phyloP scores from a whole-genome alignment of 1,140 invertebrate genomes.

The Procambarus virginalis region DNA sequence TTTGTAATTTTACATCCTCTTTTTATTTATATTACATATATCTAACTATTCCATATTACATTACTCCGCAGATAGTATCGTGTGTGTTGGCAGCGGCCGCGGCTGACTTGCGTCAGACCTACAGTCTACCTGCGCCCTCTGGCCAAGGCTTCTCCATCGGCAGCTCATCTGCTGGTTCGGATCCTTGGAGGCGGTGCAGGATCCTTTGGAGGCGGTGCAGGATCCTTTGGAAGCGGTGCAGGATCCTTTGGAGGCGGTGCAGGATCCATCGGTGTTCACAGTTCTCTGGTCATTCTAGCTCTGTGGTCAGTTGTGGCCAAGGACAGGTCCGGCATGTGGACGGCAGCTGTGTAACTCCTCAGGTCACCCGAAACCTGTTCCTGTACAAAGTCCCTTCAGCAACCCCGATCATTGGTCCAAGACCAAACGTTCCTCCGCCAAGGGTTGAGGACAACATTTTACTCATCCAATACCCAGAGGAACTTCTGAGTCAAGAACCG shows the following conservation, averaged over 20 bases:
- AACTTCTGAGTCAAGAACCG: not conserved
- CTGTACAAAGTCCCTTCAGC: constrained; percentile 7
- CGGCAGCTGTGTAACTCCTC: constrained; percentile 27
- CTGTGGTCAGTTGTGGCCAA: not conserved
- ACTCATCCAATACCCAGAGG: constrained; percentile 30
- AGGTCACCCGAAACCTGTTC: constrained; percentile 31
- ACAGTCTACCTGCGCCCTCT: not conserved
- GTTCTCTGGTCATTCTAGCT: no score
- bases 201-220: not conserved
- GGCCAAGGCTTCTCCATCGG: not conserved
- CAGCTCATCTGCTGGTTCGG: not conserved
- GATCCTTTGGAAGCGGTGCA: not conserved
- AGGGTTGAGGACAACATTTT: constrained; percentile 20
- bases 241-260: not conserved
- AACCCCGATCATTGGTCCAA: constrained; percentile 5
- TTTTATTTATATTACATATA: no score
- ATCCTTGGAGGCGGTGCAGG: not conserved
- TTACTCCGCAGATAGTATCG: not conserved
- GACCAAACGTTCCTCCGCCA: constrained; percentile 19
- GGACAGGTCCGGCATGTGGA: constrained; percentile 5
- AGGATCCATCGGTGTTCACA: not conserved
- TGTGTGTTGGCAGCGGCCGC: not conserved
- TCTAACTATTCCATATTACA: no score
- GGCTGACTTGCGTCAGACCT: not conserved
- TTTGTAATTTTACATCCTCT: no score